phyloP scores from a whole-genome alignment of 2,888 invertebrate species.

The Watsonalla binaria region DNA sequence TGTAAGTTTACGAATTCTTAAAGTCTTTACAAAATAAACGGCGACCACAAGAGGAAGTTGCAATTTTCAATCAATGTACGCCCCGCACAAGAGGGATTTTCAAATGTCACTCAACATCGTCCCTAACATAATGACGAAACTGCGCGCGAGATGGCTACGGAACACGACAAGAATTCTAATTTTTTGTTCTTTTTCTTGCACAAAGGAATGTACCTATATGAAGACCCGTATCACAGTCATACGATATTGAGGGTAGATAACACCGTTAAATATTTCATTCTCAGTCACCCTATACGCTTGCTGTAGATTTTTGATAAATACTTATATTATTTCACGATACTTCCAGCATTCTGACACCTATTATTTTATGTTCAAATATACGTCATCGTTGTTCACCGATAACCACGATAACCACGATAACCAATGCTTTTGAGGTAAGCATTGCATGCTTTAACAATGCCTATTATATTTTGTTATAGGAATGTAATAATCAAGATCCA shows the following conservation, averaged over 20 bases:
- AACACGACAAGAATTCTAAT: constrained; percentile 69
- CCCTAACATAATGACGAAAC: constrained; percentile 64
- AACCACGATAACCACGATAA: no score
- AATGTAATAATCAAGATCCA: no score
- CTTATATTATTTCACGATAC: no score
- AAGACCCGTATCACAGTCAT: constrained; percentile 56
- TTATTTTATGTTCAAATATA: constrained; percentile 23
- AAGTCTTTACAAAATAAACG: no score
- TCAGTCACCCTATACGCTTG: constrained; percentile 44
- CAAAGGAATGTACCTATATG: constrained; percentile 68
- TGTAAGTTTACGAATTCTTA: no score
- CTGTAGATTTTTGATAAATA: constrained; percentile 53
- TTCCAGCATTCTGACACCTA: constrained; percentile 18
- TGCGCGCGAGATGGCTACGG: constrained; percentile 48
- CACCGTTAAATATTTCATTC: constrained; percentile 37
- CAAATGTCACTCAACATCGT: constrained; percentile 57
- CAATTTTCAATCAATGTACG: neutral
- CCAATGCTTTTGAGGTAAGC: no score
- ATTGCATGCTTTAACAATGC: no score
- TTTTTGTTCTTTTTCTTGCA: constrained; percentile 60
- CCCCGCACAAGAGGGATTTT: constrained; percentile 38
- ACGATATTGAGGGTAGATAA: constrained; percentile 53
- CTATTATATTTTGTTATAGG: no score
- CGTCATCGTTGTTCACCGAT: no score
- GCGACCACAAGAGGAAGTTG: constrained; percentile 16